These are phyloP conservation scores for Entosphenus tridentatus DNA, from an alignment of 2,113 vertebrate genomes.

Conservation along the genomic window DNA sequence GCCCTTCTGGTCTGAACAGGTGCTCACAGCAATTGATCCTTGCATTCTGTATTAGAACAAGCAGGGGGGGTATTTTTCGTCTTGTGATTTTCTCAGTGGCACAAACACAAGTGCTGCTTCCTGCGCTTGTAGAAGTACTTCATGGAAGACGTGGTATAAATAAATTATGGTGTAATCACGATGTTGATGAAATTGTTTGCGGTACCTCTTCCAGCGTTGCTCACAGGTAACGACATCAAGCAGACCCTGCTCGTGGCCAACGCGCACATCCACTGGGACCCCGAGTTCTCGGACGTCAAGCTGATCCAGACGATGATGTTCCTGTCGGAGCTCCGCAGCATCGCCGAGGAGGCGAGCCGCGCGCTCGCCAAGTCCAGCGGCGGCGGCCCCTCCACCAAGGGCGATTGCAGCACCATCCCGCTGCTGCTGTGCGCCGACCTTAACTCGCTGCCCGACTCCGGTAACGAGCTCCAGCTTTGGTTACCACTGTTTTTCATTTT, in stretches of 20 bases:
- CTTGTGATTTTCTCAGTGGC: too few relatives aligned
- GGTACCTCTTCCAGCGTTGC: too few relatives aligned
- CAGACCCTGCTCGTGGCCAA: slow-evolving; percentile 80
- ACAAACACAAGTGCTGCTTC: too few relatives aligned
- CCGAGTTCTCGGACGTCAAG: slow-evolving; percentile 89
- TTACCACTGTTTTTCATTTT: slow-evolving; percentile 8
- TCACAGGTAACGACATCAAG: slow-evolving; percentile 11
- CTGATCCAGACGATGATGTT: slow-evolving; percentile 98
- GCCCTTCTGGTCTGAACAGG: too few relatives aligned
- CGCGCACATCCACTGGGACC: slow-evolving; percentile 99
- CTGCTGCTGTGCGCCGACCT: slow-evolving; percentile 95
- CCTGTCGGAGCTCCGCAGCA: slow-evolving; percentile 86
- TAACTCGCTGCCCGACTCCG: slow-evolving; percentile 94
- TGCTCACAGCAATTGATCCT: too few relatives aligned
- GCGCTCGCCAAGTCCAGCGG: slow-evolving; percentile 17
- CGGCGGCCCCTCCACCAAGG: slow-evolving; percentile 28
- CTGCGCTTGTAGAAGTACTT: too few relatives aligned
- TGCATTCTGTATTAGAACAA: too few relatives aligned
- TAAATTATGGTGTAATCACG: too few relatives aligned
- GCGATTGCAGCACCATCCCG: slow-evolving; percentile 59
- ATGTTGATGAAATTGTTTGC: too few relatives aligned
- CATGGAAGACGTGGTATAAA: too few relatives aligned
- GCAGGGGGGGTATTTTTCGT: too few relatives aligned
- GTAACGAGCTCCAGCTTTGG: slow-evolving; percentile 20
- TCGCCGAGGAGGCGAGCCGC: slow-evolving; percentile 56